Evolutionary conservation across 2,888 invertebrate genomes (phyloP), one percentile per base, ranked within the genome.

Genomic region (Lutraria lutraria): DNA sequence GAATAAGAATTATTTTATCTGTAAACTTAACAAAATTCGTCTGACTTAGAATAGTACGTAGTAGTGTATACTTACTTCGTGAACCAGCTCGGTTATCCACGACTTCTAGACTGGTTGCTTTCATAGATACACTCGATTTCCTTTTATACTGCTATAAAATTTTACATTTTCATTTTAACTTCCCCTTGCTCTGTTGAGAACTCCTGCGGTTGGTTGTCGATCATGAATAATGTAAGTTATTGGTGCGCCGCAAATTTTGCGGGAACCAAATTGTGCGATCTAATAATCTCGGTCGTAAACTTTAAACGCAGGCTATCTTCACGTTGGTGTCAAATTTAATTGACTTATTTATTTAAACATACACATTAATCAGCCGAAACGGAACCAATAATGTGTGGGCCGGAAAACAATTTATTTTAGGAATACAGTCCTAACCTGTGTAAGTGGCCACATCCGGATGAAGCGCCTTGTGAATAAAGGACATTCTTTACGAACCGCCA

Each of bases 81-180:
- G 85, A 85, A 80, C 85, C 85, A 85, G 85, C 43, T 54, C 31
- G 31, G 76, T 15, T 60, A 54, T 80, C 85, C 85, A 34, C 54
- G 29, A n/a, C 85, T 60, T 34, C 19, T 80, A 80, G 80, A 80
- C 85, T 85, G 85, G 85, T 80, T 85, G 53, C 8, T 68, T 85
- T 52, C 56, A 25, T 15, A 56, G n/a, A 12, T 19, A 31, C 54
- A 79, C 31, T 13, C 56, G 31, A 80, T 60, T 79, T 21, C 34
- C 63, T 85, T 85, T 85, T 56, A 85, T 85, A 85, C 60, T 31
- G 54, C 85, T 85, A 85, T 85, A 85, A 85, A 85, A 85, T 34
- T 80, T 80, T 60, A 80, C n/a, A 60, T 60, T 85, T 72, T 43
- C 21, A 53, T 19, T 19, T 34, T 29, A 54, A 84, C 76, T 84